A percentile compares a stretch with the other conserved stretches of the same genome.
These are phyloP conservation scores for Pollachius pollachius DNA, from an alignment of 2,113 vertebrate genomes.

Conservation along the genomic window DNA sequence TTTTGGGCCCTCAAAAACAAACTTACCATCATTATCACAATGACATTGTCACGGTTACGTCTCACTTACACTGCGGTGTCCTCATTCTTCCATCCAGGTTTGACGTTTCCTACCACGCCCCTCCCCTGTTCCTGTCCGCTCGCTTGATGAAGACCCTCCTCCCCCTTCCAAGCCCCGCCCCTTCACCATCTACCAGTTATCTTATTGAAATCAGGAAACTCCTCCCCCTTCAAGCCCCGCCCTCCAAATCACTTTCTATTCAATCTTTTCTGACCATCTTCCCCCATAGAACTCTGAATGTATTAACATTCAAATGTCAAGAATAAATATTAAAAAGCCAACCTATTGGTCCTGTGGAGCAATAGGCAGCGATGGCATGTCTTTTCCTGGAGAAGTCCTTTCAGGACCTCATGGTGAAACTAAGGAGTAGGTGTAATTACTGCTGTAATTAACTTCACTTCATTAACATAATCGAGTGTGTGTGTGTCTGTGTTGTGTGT, in stretches of 20 bases:
- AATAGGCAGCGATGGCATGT: slow-evolving; percentile 26
- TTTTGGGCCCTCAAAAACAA: slow-evolving; percentile 18
- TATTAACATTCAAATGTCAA: too few relatives aligned
- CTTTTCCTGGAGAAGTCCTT: slow-evolving; percentile 51
- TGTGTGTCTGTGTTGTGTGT: neutral
- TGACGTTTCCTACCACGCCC: neutral
- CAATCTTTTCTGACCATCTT: too few relatives aligned
- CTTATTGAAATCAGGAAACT: too few relatives aligned
- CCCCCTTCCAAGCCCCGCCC: too few relatives aligned
- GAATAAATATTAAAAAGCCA: too few relatives aligned
- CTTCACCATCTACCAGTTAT: too few relatives aligned
- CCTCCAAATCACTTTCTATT: too few relatives aligned
- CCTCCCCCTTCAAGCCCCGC: too few relatives aligned
- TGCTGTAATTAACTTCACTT: slow-evolving; percentile 21
- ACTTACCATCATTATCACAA: neutral
- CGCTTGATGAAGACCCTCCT: neutral
- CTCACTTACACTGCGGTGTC: slow-evolving; percentile 30
- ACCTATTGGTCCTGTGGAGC: neutral
- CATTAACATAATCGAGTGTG: slow-evolving; percentile 30
- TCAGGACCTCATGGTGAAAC: slow-evolving; percentile 19
- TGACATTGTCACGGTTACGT: slow-evolving; percentile 43
- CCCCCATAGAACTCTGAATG: too few relatives aligned
- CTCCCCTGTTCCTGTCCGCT: neutral
- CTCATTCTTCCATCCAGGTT: slow-evolving; percentile 31
- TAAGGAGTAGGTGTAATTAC: slow-evolving; percentile 24